Evolutionary conservation across 2,113 vertebrate species (phyloP), one percentile per base, ranked within the genome.

Genomic region (Ahaetulla prasina): DNA sequence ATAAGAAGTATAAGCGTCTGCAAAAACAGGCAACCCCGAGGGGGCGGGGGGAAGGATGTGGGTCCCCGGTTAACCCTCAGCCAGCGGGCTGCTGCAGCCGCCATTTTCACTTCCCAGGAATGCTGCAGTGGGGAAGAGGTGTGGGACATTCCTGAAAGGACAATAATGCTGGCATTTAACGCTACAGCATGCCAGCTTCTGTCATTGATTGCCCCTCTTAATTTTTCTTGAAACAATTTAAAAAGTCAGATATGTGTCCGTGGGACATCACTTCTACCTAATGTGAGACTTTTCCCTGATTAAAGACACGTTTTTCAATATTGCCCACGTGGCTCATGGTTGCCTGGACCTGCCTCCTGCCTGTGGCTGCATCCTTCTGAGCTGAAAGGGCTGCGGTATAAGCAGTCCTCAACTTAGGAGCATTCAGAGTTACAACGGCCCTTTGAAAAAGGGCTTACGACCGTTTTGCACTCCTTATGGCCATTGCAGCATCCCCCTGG

Each of bases 311-410:
- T n/a, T 53, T 74, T 25, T 2, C 2, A 10, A 39, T 25, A 25
- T 35, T 8, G 27, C 0, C 4, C 1, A 27, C 0, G 1, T 2
- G 23, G 3, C 22, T n/a, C 35, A 12, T 4, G n/a, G 4, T 18
- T 23, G 68, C 68, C 68, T 39, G 68, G 2, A n/a, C 3, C 14
- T n/a, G 80, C 14, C 52, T 2, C 47, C 4, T 47, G 54, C 20
- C 2, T 1, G 4, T 3, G 14, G n/a, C n/a, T 74, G 68, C n/a
- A 0, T 3, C 68, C 20, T 20, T 8, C 68, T 80, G 68, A 68
- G 63, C 47, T 50, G 8, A 45, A 20, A 11, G 49, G 22, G 16
- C n/a, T n/a, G 10, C 8, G 11, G 6, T 4, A 4, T 27, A 27
- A 8, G 57, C 2, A 57, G 55, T 57, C 55, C 22, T 57, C 23